Conservation (phyloP, 1,140 invertebrate genomes). For the Drosophila eugracilis region DNA sequence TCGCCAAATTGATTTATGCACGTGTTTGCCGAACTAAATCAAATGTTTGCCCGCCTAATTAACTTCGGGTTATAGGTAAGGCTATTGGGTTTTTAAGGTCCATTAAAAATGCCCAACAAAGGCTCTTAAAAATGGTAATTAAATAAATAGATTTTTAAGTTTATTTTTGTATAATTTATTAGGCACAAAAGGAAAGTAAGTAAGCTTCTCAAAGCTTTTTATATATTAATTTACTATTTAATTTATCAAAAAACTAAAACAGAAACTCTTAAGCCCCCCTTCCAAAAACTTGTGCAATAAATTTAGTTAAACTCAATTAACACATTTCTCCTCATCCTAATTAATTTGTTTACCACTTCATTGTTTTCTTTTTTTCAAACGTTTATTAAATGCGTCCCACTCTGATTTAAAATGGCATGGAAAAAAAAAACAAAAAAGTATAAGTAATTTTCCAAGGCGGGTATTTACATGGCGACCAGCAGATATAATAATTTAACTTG, state of each 20-base stretch:
- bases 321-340: constrained; percentile 26
- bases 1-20: constrained; percentile 38
- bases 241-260: background rate
- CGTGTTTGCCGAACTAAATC: constrained; percentile 23
- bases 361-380: constrained; percentile 32
- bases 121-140: background rate
- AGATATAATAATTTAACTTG: constrained; percentile 56
- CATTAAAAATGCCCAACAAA: constrained; percentile 1
- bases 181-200: background rate
- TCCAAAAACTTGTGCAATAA: background rate
- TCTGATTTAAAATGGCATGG: constrained; percentile 15
- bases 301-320: constrained; percentile 14
- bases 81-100: background rate
- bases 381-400: constrained; percentile 9
- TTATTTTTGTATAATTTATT: background rate
- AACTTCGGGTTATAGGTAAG: background rate
- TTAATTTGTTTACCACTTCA: constrained; percentile 44
- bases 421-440: background rate
- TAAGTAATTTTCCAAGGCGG: constrained; percentile 33
- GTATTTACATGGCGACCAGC: constrained; percentile 33
- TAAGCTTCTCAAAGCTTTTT: too few species aligned
- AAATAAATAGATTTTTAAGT: background rate
- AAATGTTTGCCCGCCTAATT: constrained; percentile 32
- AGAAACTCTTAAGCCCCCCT: too few species aligned
- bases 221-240: background rate